Percentiles rank a stretch among this genome's conserved stretches.
phyloP scores from a whole-genome alignment of 2,113 vertebrate species.

The Harpagus bidentatus region DNA sequence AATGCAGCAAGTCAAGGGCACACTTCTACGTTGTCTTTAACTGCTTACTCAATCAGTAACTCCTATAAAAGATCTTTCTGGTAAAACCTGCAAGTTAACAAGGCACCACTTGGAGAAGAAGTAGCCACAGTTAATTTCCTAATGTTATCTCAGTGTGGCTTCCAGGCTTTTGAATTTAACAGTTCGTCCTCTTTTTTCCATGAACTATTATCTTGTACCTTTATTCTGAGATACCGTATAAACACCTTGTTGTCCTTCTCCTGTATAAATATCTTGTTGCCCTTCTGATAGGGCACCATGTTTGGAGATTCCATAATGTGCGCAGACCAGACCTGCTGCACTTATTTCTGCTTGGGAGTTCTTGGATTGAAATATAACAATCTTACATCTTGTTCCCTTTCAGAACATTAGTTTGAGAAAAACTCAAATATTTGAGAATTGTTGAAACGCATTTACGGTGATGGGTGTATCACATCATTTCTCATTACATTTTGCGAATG shows the following conservation, averaged over 20 bases:
- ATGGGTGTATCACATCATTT: background rate
- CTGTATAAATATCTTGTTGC: background rate
- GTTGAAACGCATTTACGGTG: background rate
- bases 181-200: background rate
- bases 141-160: background rate
- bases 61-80: background rate
- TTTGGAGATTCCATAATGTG: background rate
- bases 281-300: background rate
- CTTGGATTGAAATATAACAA: background rate
- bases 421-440: background rate
- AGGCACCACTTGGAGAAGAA: background rate
- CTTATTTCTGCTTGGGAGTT: background rate
- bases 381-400: background rate
- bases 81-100: background rate
- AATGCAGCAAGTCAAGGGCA: background rate
- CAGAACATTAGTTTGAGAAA: background rate
- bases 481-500: background rate
- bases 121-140: background rate
- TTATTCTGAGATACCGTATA: background rate
- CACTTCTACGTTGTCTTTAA: background rate
- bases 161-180: background rate
- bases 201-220: background rate
- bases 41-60: background rate
- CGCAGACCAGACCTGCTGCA: background rate
- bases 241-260: background rate